A percentile compares a stretch with the other conserved stretches of the same genome.
phyloP scores from a whole-genome alignment of 2,888 invertebrate genomes.

The Ectemnius cavifrons region DNA sequence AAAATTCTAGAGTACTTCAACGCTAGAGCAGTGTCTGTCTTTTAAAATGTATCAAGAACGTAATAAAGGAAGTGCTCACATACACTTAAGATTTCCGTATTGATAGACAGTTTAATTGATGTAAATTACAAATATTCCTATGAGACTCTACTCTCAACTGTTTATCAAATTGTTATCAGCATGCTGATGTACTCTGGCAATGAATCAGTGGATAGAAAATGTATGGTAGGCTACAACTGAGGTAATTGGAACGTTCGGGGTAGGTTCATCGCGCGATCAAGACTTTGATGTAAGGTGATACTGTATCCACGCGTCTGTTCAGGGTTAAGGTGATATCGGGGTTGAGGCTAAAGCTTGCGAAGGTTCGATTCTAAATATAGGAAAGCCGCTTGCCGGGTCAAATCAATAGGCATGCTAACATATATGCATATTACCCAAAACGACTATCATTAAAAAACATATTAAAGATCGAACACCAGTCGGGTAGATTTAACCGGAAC shows the following conservation, averaged over 20 bases:
- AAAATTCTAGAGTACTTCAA: background rate
- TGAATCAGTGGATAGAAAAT: too few relatives aligned
- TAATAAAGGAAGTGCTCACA: too few relatives aligned
- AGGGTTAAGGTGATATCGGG: conserved; percentile 60
- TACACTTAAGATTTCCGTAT: too few relatives aligned
- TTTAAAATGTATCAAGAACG: too few relatives aligned
- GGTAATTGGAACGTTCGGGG: too few relatives aligned
- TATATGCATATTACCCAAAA: conserved; percentile 46
- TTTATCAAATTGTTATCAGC: too few relatives aligned
- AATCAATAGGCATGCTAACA: conserved; percentile 65
- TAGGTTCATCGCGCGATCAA: background rate
- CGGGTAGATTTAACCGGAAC: conserved; percentile 11
- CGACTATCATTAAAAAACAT: conserved; percentile 41
- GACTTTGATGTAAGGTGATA: conserved; percentile 4
- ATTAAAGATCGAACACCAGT: conserved; percentile 30
- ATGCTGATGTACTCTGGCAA: too few relatives aligned
- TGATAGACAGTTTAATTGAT: too few relatives aligned
- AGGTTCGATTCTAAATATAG: conserved; percentile 69
- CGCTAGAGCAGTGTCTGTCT: too few relatives aligned
- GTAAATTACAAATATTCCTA: too few relatives aligned
- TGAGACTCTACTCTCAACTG: too few relatives aligned
- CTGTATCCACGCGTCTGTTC: conserved; percentile 36
- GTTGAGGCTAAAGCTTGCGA: conserved; percentile 57
- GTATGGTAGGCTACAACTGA: too few relatives aligned
- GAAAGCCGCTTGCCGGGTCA: conserved; percentile 59